phyloP scores from a whole-genome alignment of 2,797 vertebrate genomes.

The Channallabes apus region DNA sequence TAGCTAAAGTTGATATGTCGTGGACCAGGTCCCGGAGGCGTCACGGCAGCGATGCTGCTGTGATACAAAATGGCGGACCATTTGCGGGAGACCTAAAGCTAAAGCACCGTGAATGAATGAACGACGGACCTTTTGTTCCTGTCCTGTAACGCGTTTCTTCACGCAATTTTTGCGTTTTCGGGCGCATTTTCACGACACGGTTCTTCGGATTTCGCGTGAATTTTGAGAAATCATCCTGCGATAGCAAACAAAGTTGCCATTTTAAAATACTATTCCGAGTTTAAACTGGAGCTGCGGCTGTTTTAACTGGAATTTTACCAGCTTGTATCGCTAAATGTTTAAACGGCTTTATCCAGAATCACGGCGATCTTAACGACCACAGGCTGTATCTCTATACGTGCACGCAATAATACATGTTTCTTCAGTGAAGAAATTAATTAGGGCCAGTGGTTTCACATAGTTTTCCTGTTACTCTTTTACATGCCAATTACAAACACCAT shows the following conservation, averaged over 20 bases:
- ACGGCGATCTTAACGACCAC: neutral
- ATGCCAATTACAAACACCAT: no score
- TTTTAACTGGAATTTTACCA: neutral
- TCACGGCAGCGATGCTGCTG: neutral
- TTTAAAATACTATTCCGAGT: neutral
- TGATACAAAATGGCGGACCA: slow-evolving; percentile 41
- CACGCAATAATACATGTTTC: neutral
- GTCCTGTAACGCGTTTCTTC: neutral
- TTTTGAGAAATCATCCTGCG: neutral
- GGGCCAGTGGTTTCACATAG: neutral
- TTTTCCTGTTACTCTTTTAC: neutral
- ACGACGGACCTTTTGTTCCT: neutral
- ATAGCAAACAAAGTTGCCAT: neutral
- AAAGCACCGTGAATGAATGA: neutral
- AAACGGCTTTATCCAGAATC: neutral
- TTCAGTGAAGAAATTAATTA: neutral
- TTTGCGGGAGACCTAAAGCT: neutral
- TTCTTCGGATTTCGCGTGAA: neutral
- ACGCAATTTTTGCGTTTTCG: neutral
- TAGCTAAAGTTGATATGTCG: no score
- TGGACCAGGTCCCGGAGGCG: no score
- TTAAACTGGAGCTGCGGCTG: neutral
- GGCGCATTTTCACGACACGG: neutral
- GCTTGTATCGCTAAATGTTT: neutral
- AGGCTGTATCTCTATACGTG: neutral